Evolutionary conservation across 2,888 invertebrate genomes (phyloP).

Genomic region (Branchipolynoe longqiensis): DNA sequence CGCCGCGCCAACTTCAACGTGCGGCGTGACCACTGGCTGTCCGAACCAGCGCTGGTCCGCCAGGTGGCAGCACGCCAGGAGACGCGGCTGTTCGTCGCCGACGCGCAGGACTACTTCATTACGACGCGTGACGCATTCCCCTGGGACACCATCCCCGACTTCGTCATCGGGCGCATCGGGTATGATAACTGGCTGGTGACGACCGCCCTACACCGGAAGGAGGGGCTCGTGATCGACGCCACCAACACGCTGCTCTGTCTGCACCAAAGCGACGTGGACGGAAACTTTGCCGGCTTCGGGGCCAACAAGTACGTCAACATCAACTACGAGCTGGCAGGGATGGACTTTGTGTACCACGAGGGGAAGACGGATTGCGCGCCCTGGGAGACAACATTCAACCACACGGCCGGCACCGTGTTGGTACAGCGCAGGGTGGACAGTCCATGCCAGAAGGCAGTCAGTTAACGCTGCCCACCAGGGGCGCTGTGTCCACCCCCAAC

Average conservation of each 20-base stretch:
- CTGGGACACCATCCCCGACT: constrained; percentile 74
- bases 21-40: not conserved
- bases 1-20: constrained; percentile 52
- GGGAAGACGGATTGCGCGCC: constrained; percentile 60
- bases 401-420: not conserved
- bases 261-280: constrained; percentile 75
- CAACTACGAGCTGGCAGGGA: constrained; percentile 58
- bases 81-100: constrained; percentile 69
- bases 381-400: constrained; percentile 57
- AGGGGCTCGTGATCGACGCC: constrained; percentile 72
- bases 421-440: constrained; percentile 1
- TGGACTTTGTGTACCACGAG: constrained; percentile 27
- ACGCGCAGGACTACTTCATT: constrained; percentile 75
- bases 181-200: constrained; percentile 77
- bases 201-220: constrained; percentile 68
- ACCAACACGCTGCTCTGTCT: constrained; percentile 73
- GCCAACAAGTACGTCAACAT: constrained; percentile 16
- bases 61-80: not conserved
- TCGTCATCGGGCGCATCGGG: constrained; percentile 75
- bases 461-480: no score
- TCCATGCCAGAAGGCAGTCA: not conserved
- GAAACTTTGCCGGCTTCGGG: constrained; percentile 71
- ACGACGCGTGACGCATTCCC: constrained; percentile 71
- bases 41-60: not conserved
- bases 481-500: no score